Evolutionary conservation across 2,113 vertebrate genomes (phyloP), one percentile per base, ranked within the genome.

Genomic region (Chloropsis cyanopogon): DNA sequence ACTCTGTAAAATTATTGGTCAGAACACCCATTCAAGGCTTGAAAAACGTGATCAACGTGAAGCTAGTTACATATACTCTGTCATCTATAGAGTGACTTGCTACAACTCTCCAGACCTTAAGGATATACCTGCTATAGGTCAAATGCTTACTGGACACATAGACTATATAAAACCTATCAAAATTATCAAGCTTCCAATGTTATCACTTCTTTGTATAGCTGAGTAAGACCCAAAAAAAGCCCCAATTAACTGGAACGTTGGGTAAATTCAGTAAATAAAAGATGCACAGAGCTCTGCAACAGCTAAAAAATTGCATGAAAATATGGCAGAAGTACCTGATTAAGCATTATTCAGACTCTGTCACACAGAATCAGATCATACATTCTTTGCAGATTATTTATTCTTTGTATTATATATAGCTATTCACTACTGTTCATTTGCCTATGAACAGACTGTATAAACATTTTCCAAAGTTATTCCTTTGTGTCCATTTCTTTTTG

Each of bases 11-110:
- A 64, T 16, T 46, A n/a, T 5, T 46, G 25, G 22, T n/a, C 25
- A 70, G 56, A 82, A 53, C 9, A 76, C 3, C 5, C 17, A 68
- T 14, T 59, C 33, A 50, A 84, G 39, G n/a, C 50, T 56, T 77
- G 63, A 75, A 89, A 68, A 91, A 69, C 2, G 2, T 16, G 26
- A 73, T 1, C 0, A 0, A 70, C 14, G 33, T 41, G 31, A 77
- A 73, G 5, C 9, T 49, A 57, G 24, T 65, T 57, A 49, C 21
- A 65, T 4, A 44, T 16, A 16, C 17, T 42, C 60, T 42, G 16
- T 72, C 31, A 52, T n/a, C 7, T 17, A 24, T 8, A 20, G 17
- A 80, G 44, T 9, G 19, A 75, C 15, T 46, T 82, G 11, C 33
- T 49, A 29, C 21, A 78, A 44, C 12, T 23, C 29, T 72, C 25